Evolutionary conservation across 2,888 invertebrate genomes (phyloP), one percentile per base, ranked within the genome.

Genomic region (Ophion ventricosus): DNA sequence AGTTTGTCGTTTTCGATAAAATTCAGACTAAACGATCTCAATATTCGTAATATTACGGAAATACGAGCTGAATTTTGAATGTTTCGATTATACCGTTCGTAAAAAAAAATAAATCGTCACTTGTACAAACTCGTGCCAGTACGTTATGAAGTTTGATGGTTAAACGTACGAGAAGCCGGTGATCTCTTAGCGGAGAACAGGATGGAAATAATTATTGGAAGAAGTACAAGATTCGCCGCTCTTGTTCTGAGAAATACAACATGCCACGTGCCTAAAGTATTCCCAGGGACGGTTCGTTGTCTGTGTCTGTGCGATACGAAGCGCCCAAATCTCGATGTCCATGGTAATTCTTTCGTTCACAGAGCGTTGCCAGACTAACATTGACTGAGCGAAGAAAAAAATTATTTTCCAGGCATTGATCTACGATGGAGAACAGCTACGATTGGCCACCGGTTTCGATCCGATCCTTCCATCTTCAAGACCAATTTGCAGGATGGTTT

Each of bases 161-260:
- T 85, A 85, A 85, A 63, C 79, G 56, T 69, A 61, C 49, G 59
- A 57, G 56, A 26, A 57, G 64, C 66, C 70, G 75, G 73, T 79
- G 43, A 56, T 40, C 11, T 76, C 40, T 11, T 7, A 14, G 4
- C 7, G 26, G 23, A 64, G 14, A 11, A 23, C 75, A 90, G 85
- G 80, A 91, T 91, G 91, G 90, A 90, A 64, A 66, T 88, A 29
- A 76, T 90, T 26, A 81, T 90, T 26, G 80, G 82, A n/a, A 88
- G 89, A n/a, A 87, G 87, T 43, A 17, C 86, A 17, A 87, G 84
- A 69, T 81, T 85, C n/a, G 66, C 87, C 11, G 83, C 69, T 20
- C 56, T 85, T 10, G 69, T 85, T 17, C 74, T 89, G 49, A 79
- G 88, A 67, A 82, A 82, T n/a, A 81, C 64, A 4, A 75, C 85